These are phyloP conservation scores for Thereva unica DNA, from an alignment of 2,888 invertebrate species.

Conservation along the genomic window DNA sequence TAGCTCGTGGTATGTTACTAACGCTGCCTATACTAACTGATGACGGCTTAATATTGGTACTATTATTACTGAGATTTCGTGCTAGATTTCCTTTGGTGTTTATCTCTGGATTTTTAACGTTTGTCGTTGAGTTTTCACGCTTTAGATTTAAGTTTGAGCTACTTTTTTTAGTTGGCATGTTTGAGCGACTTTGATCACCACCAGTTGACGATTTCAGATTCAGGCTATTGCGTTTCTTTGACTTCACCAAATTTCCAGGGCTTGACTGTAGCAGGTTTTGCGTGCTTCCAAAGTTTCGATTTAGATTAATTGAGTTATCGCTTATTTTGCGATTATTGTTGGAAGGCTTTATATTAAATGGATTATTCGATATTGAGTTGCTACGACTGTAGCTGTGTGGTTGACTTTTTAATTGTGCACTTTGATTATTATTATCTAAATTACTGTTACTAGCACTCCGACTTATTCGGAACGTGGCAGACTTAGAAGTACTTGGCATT, in stretches of 20 bases:
- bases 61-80: slow-evolving; percentile 40
- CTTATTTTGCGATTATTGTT: slow-evolving; percentile 48
- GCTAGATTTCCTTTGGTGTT: slow-evolving; percentile 38
- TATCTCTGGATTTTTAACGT: background rate
- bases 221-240: slow-evolving; percentile 57
- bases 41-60: slow-evolving; percentile 34
- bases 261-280: slow-evolving; percentile 55
- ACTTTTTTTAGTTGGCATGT: slow-evolving; percentile 48
- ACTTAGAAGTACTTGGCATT: slow-evolving; percentile 43
- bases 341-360: background rate
- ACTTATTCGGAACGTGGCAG: slow-evolving; percentile 46
- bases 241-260: slow-evolving; percentile 51
- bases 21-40: slow-evolving; percentile 47
- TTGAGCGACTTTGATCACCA: slow-evolving; percentile 31
- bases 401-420: slow-evolving; percentile 18
- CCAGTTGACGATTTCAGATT: slow-evolving; percentile 50
- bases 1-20: slow-evolving; percentile 56
- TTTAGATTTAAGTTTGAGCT: slow-evolving; percentile 55
- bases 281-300: slow-evolving; percentile 57
- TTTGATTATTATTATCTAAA: slow-evolving; percentile 44
- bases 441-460: slow-evolving; percentile 52
- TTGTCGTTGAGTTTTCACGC: slow-evolving; percentile 46
- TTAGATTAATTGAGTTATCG: slow-evolving; percentile 51
- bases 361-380: slow-evolving; percentile 49
- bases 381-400: slow-evolving; percentile 47